Base-by-base conservation (phyloP, 2,113 vertebrate genomes). In the Callospermophilus lateralis region DNA sequence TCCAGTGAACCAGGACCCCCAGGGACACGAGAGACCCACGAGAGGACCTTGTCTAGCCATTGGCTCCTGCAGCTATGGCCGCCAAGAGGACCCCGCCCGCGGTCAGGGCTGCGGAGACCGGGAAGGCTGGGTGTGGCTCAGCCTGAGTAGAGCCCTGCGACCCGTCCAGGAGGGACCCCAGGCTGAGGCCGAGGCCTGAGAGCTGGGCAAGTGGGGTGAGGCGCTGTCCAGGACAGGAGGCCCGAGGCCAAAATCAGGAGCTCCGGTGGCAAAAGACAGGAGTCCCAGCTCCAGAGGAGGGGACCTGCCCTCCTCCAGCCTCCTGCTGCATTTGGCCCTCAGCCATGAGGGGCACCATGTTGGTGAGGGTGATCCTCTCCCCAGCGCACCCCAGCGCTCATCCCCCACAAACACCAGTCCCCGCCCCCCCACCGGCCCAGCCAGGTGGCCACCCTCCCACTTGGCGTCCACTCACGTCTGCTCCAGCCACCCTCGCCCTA, bases 331-430 rank as follows among this genome's bases (percentile, higher is more conserved):
- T 24, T 16, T 3, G 30, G 19, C 19, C 42, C 19, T 34, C 30
- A 34, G 30, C 0, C 4, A 24, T 3, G 0, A 1, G 30, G 24
- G 8, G 58, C 8, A 24, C 58, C 24, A 9, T 9, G 7, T 22
- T 1, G 11, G 42, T 2, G n/a, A 65, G 39, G 19, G 61, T 0
- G 4, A 30, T 34, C 20, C 28, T 63, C 19, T 32, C 32, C 12
- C 68, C 45, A n/a, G 42, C 3, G 42, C 24, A 17, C 20, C 6
- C n/a, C 45, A 34, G 48, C 5, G 32, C 68, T 11, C 17, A 1
- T 73, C 51, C 22, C 10, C 48, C 51, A 55, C 16, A 15, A 28
- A 11, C 8, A 10, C 24, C 61, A 28, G 8, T 10, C n/a, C 70
- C 39, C 0, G 45, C 5, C 48, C 17, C 2, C 24, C 58, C 1